Conservation (phyloP, 2,888 invertebrate genomes). For the Liopterus haemorrhoidalis region DNA sequence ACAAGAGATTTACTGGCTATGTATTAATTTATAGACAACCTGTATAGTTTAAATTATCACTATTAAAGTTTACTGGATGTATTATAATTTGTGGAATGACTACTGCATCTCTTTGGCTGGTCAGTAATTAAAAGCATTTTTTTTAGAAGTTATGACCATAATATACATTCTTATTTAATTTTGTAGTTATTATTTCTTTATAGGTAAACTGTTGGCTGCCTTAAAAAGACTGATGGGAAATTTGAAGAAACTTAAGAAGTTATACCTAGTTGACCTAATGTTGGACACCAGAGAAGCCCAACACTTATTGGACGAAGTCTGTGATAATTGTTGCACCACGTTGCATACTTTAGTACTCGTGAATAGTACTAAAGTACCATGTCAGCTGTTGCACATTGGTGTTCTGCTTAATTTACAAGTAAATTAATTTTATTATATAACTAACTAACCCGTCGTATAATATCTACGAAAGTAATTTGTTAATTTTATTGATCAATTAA, state of each 20-base stretch:
- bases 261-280: conserved; percentile 69
- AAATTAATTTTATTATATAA: conserved; percentile 20
- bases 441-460: too few relatives aligned
- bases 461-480: too few relatives aligned
- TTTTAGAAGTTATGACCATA: neutral
- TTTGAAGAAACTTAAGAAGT: conserved; percentile 54
- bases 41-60: too few relatives aligned
- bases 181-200: conserved; percentile 15
- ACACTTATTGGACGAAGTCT: conserved; percentile 66
- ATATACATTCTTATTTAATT: neutral
- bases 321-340: conserved; percentile 57
- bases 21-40: too few relatives aligned
- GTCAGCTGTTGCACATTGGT: conserved; percentile 67
- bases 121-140: neutral
- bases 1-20: too few relatives aligned
- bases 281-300: conserved; percentile 65
- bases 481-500: too few relatives aligned
- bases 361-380: conserved; percentile 65
- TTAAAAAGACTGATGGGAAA: conserved; percentile 63
- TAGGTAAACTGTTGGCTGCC: conserved; percentile 58
- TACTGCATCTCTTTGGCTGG: too few relatives aligned
- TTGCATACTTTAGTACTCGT: conserved; percentile 61
- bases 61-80: too few relatives aligned
- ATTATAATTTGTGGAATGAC: too few relatives aligned
- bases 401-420: conserved; percentile 68